Conservation (phyloP, 2,113 vertebrate genomes). For the Tympanuchus pallidicinctus region DNA sequence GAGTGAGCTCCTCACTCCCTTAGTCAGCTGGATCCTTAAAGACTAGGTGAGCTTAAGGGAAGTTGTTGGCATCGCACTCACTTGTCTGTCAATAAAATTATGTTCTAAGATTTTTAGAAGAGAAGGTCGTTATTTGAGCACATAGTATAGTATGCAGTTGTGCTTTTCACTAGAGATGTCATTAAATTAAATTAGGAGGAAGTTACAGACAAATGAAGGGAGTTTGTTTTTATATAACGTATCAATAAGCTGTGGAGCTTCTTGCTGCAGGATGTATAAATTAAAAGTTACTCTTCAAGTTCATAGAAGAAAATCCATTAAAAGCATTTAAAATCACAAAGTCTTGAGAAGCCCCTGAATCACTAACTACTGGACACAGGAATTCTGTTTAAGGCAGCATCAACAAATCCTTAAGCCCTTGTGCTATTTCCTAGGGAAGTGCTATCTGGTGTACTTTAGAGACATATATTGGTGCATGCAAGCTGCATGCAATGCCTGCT, state of each 20-base stretch:
- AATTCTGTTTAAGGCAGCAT: background rate
- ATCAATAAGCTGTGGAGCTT: background rate
- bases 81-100: background rate
- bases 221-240: background rate
- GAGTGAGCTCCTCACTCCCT: background rate
- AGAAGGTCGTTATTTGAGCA: background rate
- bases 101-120: background rate
- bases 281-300: background rate
- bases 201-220: background rate
- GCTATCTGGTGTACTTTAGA: background rate
- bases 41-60: background rate
- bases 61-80: background rate
- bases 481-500: background rate
- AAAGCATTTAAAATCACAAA: background rate
- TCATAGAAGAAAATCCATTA: background rate
- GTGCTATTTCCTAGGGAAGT: background rate
- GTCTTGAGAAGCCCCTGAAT: background rate
- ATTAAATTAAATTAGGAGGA: constrained; percentile 9
- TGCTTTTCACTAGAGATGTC: background rate
- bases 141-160: background rate
- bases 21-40: background rate
- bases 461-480: background rate
- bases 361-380: background rate
- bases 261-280: background rate
- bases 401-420: background rate